Evolutionary conservation across 2,888 invertebrate genomes (phyloP).

Genomic region (Notodonta ziczac): DNA sequence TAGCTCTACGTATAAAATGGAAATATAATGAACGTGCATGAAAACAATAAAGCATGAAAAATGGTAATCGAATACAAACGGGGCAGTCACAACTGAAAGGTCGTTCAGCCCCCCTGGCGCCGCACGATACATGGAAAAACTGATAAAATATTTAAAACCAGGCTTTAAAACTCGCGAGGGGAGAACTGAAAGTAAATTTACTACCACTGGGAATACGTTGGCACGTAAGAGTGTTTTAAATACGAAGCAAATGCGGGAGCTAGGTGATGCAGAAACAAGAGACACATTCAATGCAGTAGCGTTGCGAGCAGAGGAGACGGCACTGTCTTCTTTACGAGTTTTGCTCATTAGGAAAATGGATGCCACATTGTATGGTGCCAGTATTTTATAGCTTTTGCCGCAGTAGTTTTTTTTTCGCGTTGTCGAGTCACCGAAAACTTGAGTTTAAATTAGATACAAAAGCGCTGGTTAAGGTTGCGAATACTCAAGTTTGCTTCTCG

Average conservation of each 20-base stretch:
- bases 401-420: constrained; percentile 41
- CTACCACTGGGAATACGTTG: constrained; percentile 64
- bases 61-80: constrained; percentile 61
- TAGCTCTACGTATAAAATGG: constrained; percentile 19
- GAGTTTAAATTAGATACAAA: background rate
- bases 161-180: constrained; percentile 68
- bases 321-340: constrained; percentile 47
- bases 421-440: background rate
- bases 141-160: constrained; percentile 80
- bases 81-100: constrained; percentile 61
- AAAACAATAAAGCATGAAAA: constrained; percentile 45
- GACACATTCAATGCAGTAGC: constrained; percentile 46
- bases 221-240: constrained; percentile 56
- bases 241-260: constrained; percentile 47
- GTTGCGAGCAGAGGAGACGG: constrained; percentile 41
- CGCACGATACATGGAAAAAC: constrained; percentile 76
- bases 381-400: constrained; percentile 34
- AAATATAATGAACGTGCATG: constrained; percentile 35
- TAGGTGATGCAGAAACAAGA: constrained; percentile 47
- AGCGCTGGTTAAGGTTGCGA: constrained; percentile 21
- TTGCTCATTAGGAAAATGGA: constrained; percentile 61
- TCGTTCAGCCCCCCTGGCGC: constrained; percentile 67
- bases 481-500: constrained; percentile 19
- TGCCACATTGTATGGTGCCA: constrained; percentile 40
- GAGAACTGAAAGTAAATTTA: constrained; percentile 68